Evolutionary conservation across 2,888 invertebrate genomes (phyloP), one percentile per base, ranked within the genome.

Genomic region (Linnaemya tessellans): DNA sequence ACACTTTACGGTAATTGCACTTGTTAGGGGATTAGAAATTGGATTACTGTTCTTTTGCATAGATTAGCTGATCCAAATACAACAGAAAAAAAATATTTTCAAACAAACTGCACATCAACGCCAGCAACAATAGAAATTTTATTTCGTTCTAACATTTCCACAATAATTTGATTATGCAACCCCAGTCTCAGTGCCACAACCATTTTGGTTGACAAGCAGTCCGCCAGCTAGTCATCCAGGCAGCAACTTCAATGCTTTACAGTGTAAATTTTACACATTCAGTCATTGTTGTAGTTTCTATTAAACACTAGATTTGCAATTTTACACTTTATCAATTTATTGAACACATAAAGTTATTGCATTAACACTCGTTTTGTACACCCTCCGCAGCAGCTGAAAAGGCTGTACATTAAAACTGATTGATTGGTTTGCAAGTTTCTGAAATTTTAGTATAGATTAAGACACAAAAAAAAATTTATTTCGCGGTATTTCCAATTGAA

Each of bases 271-370:
- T 15, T 49, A 51, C 41, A 25, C 60, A 60, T 38, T 30, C 30
- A 30, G 30, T 30, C 5, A 5, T 30, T 30, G 5, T 2, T 56
- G 35, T 65, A 67, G 20, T 67, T 67, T 56, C 60, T 77, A 22
- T 62, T 67, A 62, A 64, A 68, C 56, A 78, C 68, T 81, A 84
- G 81, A 81, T 84, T 80, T 84, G 73, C 77, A 78, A 81, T 84
- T 84, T 84, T 81, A 78, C 77, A 84, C 77, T 68, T 81, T 78
- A 68, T 54, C 84, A 81, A 78, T 80, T 60, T 49, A 74, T 60
- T n/a, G 18, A 25, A 43, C 58, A 35, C 18, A 56, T 13, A 20
- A 20, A 51, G 20, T 51, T 64, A 49, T 68, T 49, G n/a, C 3
- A 60, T 60, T 11, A 60, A 35, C 18, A 38, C n/a, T 18, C 1